Evolutionary conservation across 1,140 invertebrate species (phyloP).

Genomic region (Tenebrio molitor): DNA sequence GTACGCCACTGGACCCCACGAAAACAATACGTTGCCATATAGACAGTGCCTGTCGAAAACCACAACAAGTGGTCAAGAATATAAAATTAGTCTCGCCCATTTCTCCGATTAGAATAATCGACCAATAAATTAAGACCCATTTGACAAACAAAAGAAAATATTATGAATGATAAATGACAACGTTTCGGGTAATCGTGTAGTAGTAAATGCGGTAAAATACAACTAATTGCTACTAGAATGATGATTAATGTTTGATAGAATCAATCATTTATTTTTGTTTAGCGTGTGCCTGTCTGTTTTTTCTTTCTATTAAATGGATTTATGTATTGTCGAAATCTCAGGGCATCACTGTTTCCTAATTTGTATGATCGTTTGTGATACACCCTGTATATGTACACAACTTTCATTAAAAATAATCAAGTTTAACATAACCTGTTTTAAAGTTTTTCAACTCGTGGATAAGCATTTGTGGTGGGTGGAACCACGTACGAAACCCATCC

Average conservation of each 20-base stretch:
- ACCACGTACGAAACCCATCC: not conserved
- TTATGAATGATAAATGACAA: constrained; percentile 16
- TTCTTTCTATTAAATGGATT: too few relatives aligned
- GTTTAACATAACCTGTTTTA: not conserved
- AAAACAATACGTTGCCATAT: constrained; percentile 7
- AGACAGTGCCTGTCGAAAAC: not conserved
- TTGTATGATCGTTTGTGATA: too few relatives aligned
- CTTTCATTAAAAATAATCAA: not conserved
- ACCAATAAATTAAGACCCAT: not conserved
- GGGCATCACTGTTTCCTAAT: too few relatives aligned
- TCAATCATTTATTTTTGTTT: constrained; percentile 4
- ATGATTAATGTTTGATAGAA: constrained; percentile 10
- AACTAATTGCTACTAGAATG: constrained; percentile 12
- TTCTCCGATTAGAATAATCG: not conserved
- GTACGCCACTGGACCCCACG: not conserved
- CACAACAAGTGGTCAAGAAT: constrained; percentile 29
- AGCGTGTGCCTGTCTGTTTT: not conserved
- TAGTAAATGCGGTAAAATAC: constrained; percentile 16
- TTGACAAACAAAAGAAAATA: constrained; percentile 5
- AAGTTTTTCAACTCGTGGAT: not conserved
- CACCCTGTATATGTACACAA: too few relatives aligned
- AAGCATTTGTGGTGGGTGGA: not conserved
- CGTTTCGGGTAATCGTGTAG: constrained; percentile 6
- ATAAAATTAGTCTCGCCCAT: not conserved
- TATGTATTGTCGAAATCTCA: too few relatives aligned